Conservation (phyloP, 2,888 invertebrate species). For the Drosophila greeni region DNA sequence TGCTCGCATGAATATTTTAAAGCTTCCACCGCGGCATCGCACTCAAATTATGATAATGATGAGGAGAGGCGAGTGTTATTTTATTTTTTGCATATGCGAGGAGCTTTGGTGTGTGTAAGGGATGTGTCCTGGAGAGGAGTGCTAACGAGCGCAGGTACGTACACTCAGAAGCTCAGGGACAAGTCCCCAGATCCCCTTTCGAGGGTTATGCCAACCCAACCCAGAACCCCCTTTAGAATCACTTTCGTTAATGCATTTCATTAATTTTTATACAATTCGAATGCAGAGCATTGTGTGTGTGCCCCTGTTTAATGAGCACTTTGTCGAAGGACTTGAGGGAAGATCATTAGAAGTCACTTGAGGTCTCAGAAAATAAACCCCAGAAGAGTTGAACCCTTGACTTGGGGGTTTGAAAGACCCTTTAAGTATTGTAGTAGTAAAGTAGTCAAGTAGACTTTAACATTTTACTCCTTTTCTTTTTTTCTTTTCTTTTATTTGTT, state of each 20-base stretch:
- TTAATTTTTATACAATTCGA: slow-evolving; percentile 64
- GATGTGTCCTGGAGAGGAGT: slow-evolving; percentile 17
- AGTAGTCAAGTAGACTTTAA: too few species aligned
- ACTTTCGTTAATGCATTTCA: slow-evolving; percentile 66
- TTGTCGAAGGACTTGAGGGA: slow-evolving; percentile 30
- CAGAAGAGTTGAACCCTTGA: slow-evolving; percentile 40
- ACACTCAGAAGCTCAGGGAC: slow-evolving; percentile 47
- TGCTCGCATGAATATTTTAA: slow-evolving; percentile 69
- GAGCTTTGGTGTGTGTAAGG: neutral
- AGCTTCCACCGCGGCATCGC: slow-evolving; percentile 57
- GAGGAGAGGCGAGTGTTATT: slow-evolving; percentile 57
- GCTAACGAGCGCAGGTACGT: slow-evolving; percentile 61
- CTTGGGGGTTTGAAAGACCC: neutral
- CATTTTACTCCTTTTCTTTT: too few species aligned
- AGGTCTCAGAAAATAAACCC: slow-evolving; percentile 12
- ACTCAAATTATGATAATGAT: slow-evolving; percentile 73
- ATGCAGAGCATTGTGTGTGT: slow-evolving; percentile 18
- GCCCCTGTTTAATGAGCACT: slow-evolving; percentile 51
- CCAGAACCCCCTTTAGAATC: slow-evolving; percentile 35
- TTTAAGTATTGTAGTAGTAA: too few species aligned
- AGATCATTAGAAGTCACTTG: slow-evolving; percentile 66
- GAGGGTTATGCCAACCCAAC: slow-evolving; percentile 25
- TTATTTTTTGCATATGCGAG: slow-evolving; percentile 22
- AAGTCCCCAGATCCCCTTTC: slow-evolving; percentile 40
- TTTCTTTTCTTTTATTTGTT: too few species aligned